These are phyloP conservation scores for Naso thynnoides DNA, from an alignment of 2,797 vertebrate species.

Conservation along the genomic window DNA sequence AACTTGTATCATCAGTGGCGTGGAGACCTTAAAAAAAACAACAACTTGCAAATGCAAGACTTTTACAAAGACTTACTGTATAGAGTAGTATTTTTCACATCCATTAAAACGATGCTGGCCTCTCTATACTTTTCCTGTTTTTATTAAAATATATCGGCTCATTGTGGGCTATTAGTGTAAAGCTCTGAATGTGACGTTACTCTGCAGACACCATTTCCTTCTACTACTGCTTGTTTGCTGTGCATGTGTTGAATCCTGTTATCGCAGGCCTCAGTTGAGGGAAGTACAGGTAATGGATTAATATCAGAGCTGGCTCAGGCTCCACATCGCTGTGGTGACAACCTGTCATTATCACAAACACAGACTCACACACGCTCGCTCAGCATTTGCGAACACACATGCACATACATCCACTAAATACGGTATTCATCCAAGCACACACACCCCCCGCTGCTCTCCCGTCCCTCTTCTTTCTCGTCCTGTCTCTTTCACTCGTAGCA, in stretches of 20 bases:
- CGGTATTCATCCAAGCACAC: slow-evolving; percentile 2
- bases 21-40: neutral
- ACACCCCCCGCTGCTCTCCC: slow-evolving; percentile 6
- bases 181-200: slow-evolving; percentile 47
- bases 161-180: slow-evolving; percentile 41
- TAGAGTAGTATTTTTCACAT: slow-evolving; percentile 43
- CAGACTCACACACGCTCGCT: slow-evolving; percentile 32
- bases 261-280: slow-evolving; percentile 57
- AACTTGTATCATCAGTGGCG: neutral
- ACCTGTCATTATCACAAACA: slow-evolving; percentile 85
- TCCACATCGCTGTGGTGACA: slow-evolving; percentile 77
- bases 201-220: slow-evolving; percentile 33
- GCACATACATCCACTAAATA: slow-evolving; percentile 35
- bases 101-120: slow-evolving; percentile 27
- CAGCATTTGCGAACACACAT: slow-evolving; percentile 1
- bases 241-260: slow-evolving; percentile 55
- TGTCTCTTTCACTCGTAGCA: slow-evolving; percentile 24
- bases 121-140: slow-evolving; percentile 38
- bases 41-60: slow-evolving; percentile 6
- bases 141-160: slow-evolving; percentile 29
- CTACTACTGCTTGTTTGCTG: slow-evolving; percentile 39
- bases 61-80: slow-evolving; percentile 23
- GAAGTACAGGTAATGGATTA: slow-evolving; percentile 86
- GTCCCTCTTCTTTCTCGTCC: neutral
- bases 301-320: slow-evolving; percentile 80